A percentile compares a stretch with the other conserved stretches of the same genome.
Conservation (phyloP, 2,888 invertebrate species). For the Rhaphigaster nebulosa region DNA sequence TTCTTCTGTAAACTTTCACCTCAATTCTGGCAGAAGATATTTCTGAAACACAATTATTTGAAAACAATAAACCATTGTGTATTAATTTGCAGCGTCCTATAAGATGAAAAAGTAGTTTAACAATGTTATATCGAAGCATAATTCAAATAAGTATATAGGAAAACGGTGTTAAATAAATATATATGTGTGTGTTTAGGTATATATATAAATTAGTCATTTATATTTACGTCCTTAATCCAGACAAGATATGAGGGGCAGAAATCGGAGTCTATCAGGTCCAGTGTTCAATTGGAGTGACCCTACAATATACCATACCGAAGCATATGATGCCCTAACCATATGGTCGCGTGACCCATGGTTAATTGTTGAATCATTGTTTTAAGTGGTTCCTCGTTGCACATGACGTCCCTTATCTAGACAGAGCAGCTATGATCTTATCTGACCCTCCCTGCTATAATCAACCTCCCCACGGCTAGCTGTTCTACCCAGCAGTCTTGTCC, state of each 20-base stretch:
- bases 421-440: neutral
- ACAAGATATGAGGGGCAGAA: neutral
- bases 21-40: no score
- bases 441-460: neutral
- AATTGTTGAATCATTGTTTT: conserved; percentile 50
- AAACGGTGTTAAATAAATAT: no score
- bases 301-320: neutral
- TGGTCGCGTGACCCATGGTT: conserved; percentile 48
- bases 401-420: conserved; percentile 24
- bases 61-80: no score
- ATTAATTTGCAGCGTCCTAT: no score
- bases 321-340: conserved; percentile 43
- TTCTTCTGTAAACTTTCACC: no score
- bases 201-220: no score
- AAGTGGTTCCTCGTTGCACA: conserved; percentile 41
- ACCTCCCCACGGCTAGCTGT: conserved; percentile 11
- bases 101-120: no score
- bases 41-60: no score
- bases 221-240: neutral
- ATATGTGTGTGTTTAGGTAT: no score
- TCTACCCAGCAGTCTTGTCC: neutral
- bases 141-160: no score
- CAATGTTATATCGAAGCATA: no score
- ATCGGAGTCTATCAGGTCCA: conserved; percentile 6
- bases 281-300: neutral